A percentile compares a stretch with the other conserved stretches of the same genome.
These are phyloP conservation scores for Papilio polyxenes DNA, from an alignment of 1,140 invertebrate species.

Conservation along the genomic window DNA sequence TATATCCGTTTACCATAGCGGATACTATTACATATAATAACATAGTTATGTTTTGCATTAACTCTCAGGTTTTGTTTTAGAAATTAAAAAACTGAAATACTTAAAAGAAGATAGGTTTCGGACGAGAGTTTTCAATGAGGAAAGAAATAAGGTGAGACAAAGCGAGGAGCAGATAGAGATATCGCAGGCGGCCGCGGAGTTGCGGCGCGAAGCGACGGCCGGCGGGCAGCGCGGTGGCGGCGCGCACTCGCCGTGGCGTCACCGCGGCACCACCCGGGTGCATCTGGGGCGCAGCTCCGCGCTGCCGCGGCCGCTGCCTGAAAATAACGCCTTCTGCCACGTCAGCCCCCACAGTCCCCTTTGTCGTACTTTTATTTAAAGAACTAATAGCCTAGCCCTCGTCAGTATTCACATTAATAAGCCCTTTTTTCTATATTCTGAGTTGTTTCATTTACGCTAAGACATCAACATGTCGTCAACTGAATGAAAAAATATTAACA, in stretches of 20 bases:
- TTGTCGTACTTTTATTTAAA: conserved; percentile 21
- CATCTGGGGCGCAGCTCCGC: conserved; percentile 3
- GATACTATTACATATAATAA: no score
- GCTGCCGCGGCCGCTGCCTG: background rate
- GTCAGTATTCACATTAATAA: background rate
- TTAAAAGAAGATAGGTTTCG: background rate
- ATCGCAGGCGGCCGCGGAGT: background rate
- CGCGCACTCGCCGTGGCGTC: background rate
- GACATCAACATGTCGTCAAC: no score
- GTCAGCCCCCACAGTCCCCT: background rate
- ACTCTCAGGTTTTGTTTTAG: background rate
- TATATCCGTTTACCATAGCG: no score
- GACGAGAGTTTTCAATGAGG: background rate
- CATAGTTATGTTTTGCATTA: no score
- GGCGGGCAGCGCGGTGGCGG: background rate
- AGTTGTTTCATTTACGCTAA: no score
- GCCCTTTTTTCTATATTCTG: no score
- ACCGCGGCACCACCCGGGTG: background rate
- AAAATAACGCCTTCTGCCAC: conserved; percentile 25
- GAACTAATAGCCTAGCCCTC: background rate
- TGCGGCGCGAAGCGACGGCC: background rate
- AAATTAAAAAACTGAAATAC: background rate
- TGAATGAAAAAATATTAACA: no score
- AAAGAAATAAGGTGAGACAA: background rate
- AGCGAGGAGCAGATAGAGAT: background rate